Percentiles rank a stretch among this genome's conserved stretches.
Evolutionary conservation across 2,888 invertebrate genomes (phyloP).

Genomic region (Rhamphomyia laevipes): DNA sequence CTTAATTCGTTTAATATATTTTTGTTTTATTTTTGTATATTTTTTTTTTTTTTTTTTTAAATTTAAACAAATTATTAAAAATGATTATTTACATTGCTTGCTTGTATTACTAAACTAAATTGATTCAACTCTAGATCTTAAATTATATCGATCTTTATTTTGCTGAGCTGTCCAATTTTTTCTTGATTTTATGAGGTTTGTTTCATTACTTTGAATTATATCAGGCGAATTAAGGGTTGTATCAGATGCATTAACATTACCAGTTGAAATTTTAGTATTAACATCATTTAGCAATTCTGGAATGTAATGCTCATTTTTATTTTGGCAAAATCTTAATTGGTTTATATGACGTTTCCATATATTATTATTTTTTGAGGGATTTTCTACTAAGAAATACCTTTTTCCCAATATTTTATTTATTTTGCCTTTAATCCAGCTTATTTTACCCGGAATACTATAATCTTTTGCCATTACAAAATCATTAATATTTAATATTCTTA

Average conservation of each 20-base stretch:
- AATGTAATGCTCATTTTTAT: too few species aligned
- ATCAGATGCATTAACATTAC: neutral
- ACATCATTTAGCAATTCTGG: neutral
- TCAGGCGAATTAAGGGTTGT: neutral
- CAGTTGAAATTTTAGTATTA: neutral
- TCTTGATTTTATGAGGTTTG: neutral
- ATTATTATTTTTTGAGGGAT: neutral
- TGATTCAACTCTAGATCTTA: neutral
- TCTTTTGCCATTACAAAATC: slow-evolving; percentile 10
- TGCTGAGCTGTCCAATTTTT: neutral
- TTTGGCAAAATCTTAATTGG: neutral
- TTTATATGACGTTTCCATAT: slow-evolving; percentile 5
- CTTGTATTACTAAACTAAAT: neutral
- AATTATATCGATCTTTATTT: neutral
- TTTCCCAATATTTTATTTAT: slow-evolving; percentile 3
- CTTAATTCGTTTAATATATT: neutral
- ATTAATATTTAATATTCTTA: slow-evolving; percentile 4
- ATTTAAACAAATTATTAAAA: too few species aligned
- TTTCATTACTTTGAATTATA: neutral
- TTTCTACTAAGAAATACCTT: neutral
- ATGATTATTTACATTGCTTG: too few species aligned
- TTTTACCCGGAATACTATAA: slow-evolving; percentile 8
- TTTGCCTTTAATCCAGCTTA: slow-evolving; percentile 5
- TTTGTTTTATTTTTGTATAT: neutral
- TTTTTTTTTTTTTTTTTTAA: too few species aligned